A percentile compares a stretch with the other conserved stretches of the same genome.
These are phyloP conservation scores for Sinosuthora webbiana DNA, from an alignment of 2,113 vertebrate genomes.

Conservation along the genomic window DNA sequence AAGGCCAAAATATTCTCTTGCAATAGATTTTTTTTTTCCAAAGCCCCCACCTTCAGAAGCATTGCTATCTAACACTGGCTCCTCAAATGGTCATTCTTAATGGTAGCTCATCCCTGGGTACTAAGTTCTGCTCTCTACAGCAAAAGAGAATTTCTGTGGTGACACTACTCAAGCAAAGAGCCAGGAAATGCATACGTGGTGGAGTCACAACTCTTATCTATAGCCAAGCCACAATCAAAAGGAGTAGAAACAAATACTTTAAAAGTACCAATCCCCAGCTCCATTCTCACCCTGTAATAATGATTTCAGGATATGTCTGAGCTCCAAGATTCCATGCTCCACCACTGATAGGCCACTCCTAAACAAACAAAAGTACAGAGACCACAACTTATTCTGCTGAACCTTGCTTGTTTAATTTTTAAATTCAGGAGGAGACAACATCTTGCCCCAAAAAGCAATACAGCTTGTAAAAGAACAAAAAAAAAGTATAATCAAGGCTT, in stretches of 20 bases:
- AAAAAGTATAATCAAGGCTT: background rate
- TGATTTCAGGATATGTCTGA: constrained; percentile 93
- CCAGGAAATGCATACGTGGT: background rate
- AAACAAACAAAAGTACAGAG: constrained; percentile 36
- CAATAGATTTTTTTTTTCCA: background rate
- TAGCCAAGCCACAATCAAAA: background rate
- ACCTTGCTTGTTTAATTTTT: background rate
- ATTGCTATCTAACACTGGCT: background rate
- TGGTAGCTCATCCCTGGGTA: background rate
- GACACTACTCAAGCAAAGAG: background rate
- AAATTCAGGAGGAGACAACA: background rate
- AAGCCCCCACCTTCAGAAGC: background rate
- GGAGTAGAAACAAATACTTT: background rate
- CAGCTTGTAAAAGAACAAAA: background rate
- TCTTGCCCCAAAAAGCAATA: background rate
- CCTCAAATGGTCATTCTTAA: background rate
- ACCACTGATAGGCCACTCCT: constrained; percentile 96
- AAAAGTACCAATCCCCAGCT: constrained; percentile 1
- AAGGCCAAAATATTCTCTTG: background rate
- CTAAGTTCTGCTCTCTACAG: background rate
- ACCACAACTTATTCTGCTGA: background rate
- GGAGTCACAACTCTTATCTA: background rate
- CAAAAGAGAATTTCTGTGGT: background rate
- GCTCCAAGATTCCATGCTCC: constrained; percentile 94
- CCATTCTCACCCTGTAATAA: constrained; percentile 92